Evolutionary conservation across 1,140 invertebrate species (phyloP), one percentile per base, ranked within the genome.

Genomic region (Littorina saxatilis): DNA sequence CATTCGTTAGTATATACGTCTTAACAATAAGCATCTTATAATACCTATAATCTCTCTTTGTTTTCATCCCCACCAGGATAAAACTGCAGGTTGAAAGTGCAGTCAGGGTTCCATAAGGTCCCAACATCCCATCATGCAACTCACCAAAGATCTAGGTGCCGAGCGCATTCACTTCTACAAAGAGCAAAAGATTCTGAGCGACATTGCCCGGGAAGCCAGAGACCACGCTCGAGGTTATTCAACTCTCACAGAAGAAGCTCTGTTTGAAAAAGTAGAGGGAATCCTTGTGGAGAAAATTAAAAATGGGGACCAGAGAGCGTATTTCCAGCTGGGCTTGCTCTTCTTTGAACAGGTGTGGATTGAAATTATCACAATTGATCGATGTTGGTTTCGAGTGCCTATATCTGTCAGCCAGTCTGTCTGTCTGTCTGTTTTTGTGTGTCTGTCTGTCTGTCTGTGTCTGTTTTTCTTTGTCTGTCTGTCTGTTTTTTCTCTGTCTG

Each of bases 321-420:
- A 87, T 66, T 93, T 93, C 81, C 91, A 92, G 55, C 84, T 92
- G 1, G 91, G 88, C 63, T 85, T 92, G 37, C 88, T 92, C 63
- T 92, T 91, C 75, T 91, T 90, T 88, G 91, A 92, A 75, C 87
- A 91, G 87, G 91, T 92, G 78, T 68, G 43, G 29, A 84, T 74
- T 43, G 72, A 43, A 43, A n/a, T 1, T 11, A 29, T 23, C 15
- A 74, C 32, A n/a, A 35, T 29, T 74, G 27, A 27, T 43, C 9
- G 13, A 1, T 15, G 9, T 13, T 50, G 20, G 27, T 39, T 70
- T n/a, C n/a, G 23, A 32, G 77, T 78, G 11, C 77, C 50, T 79
- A 29, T n/a, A n/a, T n/a, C n/a, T n/a, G n/a, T n/a, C n/a, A n/a
- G 47, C 47, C 20, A 2, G 61, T 20, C 66, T 73, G n/a, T 9